Evolutionary conservation across 2,113 vertebrate genomes (phyloP).

Genomic region (Corvus moneduloides): DNA sequence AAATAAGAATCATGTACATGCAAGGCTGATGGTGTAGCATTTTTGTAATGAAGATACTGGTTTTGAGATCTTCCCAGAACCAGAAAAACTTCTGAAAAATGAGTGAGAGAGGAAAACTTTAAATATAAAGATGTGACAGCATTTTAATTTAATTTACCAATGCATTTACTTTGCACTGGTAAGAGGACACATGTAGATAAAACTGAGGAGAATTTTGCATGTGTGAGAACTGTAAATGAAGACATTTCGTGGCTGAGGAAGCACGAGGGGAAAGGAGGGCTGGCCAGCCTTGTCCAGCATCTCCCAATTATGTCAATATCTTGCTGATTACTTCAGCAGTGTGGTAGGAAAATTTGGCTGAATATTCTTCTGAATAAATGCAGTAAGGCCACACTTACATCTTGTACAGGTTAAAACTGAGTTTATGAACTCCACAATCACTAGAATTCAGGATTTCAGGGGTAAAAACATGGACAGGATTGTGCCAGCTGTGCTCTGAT

Average conservation of each 20-base stretch:
- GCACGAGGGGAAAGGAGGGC: neutral
- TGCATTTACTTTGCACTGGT: neutral
- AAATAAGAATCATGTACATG: neutral
- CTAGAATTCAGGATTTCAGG: neutral
- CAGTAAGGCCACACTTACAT: neutral
- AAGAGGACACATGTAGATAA: neutral
- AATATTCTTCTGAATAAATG: neutral
- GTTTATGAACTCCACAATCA: neutral
- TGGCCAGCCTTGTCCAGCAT: neutral
- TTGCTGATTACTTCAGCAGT: slow-evolving; percentile 7
- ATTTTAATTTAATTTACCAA: neutral
- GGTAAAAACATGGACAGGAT: neutral
- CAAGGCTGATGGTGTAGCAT: neutral
- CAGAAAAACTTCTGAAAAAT: neutral
- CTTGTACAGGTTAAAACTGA: slow-evolving; percentile 23
- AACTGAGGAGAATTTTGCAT: neutral
- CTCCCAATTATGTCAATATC: neutral
- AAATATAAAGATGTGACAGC: neutral
- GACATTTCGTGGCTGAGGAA: neutral
- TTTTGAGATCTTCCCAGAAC: neutral
- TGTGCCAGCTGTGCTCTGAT: neutral
- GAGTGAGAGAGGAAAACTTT: neutral
- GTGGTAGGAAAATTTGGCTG: neutral
- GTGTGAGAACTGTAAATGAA: neutral
- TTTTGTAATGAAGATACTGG: neutral